Percentiles rank a stretch among this genome's conserved stretches.
Conservation (phyloP, 2,888 invertebrate species). For the Watsonalla cultraria region DNA sequence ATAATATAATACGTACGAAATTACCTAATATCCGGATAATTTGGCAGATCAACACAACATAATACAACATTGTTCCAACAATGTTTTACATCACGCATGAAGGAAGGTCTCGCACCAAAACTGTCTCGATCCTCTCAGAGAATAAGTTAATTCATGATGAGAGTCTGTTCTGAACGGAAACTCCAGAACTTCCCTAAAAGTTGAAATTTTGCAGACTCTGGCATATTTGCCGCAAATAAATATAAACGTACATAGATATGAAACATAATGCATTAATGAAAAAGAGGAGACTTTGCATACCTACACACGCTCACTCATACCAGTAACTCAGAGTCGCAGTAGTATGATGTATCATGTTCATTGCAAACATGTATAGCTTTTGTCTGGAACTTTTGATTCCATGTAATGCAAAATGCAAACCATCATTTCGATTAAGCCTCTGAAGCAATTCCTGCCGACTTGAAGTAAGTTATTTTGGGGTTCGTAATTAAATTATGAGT, state of each 20-base stretch:
- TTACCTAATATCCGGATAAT: no score
- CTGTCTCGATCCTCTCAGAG: neutral
- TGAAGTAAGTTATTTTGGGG: slow-evolving; percentile 56
- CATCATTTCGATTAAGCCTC: slow-evolving; percentile 39
- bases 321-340: neutral
- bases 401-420: slow-evolving; percentile 5
- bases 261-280: neutral
- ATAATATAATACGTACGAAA: no score
- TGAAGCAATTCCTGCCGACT: slow-evolving; percentile 40
- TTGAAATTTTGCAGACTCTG: neutral
- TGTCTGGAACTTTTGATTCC: slow-evolving; percentile 20
- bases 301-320: neutral
- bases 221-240: neutral
- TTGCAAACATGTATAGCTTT: neutral
- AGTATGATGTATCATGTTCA: neutral
- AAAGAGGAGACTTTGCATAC: no score
- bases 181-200: neutral
- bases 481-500: slow-evolving; percentile 71
- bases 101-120: neutral
- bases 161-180: neutral
- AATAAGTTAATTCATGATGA: neutral
- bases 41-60: no score
- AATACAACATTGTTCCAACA: no score
- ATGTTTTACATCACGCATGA: no score
- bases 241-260: neutral